A percentile compares a stretch with the other conserved stretches of the same genome.
Evolutionary conservation across 2,888 invertebrate species (phyloP).

Genomic region (Octodonta nipae): DNA sequence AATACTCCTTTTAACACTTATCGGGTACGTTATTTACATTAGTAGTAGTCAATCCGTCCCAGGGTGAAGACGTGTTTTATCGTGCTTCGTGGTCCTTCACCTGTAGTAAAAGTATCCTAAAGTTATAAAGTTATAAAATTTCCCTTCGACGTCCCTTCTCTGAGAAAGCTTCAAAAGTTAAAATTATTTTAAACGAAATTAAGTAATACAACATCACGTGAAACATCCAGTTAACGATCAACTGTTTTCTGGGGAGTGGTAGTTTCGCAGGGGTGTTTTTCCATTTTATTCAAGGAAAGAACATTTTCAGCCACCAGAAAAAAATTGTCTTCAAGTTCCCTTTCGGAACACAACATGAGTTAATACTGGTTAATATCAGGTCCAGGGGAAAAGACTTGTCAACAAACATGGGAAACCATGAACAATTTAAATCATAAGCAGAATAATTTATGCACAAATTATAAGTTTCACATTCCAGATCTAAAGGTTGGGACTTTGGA

Average conservation of each 20-base stretch:
- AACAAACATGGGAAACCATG: slow-evolving; percentile 93
- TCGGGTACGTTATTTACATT: too few species aligned
- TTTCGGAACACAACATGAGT: slow-evolving; percentile 45
- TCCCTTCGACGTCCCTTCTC: too few species aligned
- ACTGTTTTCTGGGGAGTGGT: slow-evolving; percentile 36
- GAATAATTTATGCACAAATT: slow-evolving; percentile 79
- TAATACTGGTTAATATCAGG: slow-evolving; percentile 99
- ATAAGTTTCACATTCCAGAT: slow-evolving; percentile 97
- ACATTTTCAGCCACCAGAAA: slow-evolving; percentile 2
- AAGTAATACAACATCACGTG: slow-evolving; percentile 34
- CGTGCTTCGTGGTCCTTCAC: too few species aligned
- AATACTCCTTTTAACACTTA: too few species aligned
- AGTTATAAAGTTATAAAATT: too few species aligned
- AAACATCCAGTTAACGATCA: slow-evolving; percentile 34
- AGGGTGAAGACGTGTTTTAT: too few species aligned
- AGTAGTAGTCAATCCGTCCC: too few species aligned
- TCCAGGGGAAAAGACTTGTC: slow-evolving; percentile 96
- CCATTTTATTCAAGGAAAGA: slow-evolving; percentile 12
- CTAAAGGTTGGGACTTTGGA: slow-evolving; percentile 97
- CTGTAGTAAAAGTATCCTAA: too few species aligned
- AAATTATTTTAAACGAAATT: too few species aligned
- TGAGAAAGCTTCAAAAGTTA: too few species aligned
- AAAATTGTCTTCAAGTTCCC: slow-evolving; percentile 2
- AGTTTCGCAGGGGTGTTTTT: slow-evolving; percentile 26
- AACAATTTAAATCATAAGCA: slow-evolving; percentile 82